These are phyloP conservation scores for Oceanodroma leucorhoa DNA, from an alignment of 2,797 vertebrate genomes.

Conservation along the genomic window DNA sequence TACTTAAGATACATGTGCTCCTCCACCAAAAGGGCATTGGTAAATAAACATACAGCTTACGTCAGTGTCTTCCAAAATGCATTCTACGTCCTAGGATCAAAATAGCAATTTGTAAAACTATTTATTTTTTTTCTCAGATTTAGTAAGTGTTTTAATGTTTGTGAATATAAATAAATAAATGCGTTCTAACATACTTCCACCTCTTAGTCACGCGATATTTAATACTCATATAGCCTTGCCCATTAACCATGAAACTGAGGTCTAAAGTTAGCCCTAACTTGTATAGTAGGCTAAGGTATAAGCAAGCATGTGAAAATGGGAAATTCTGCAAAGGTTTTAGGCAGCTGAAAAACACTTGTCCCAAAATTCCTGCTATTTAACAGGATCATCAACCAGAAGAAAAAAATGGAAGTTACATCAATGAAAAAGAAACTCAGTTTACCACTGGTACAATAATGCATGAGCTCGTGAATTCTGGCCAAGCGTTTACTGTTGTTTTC, in stretches of 20 bases:
- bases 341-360: neutral
- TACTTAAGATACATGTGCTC: neutral
- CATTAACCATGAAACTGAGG: neutral
- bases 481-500: conserved; percentile 68
- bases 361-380: neutral
- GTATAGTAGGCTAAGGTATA: neutral
- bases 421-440: conserved; percentile 19
- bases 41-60: neutral
- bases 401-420: neutral
- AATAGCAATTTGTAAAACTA: neutral
- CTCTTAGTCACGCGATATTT: neutral
- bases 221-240: neutral
- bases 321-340: neutral
- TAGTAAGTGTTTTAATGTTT: neutral
- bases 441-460: conserved; percentile 87
- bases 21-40: neutral
- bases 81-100: neutral
- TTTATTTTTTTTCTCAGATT: neutral
- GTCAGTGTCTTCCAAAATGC: neutral
- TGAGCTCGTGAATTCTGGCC: conserved; percentile 84
- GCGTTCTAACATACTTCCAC: neutral
- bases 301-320: neutral
- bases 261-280: neutral
- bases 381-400: neutral
- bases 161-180: neutral